Conservation (phyloP, 2,797 vertebrate genomes). For the Myotis planiceps region DNA sequence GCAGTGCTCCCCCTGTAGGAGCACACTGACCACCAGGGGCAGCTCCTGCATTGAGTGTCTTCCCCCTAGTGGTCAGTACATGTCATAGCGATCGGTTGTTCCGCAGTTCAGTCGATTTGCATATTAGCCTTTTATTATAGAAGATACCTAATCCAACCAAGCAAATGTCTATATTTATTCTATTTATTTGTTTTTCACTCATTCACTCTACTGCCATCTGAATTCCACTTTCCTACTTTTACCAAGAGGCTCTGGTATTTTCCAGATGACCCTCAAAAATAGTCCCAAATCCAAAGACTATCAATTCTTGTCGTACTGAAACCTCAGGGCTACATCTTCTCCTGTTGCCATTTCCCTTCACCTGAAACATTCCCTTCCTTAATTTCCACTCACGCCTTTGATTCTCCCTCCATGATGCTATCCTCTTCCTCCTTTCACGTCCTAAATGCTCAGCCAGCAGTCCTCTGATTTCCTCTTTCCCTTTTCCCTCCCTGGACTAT, state of each 20-base stretch:
- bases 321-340: not conserved
- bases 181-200: not conserved
- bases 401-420: not conserved
- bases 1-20: no score
- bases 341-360: not conserved
- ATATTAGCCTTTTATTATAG: no score
- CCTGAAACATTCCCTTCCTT: not conserved
- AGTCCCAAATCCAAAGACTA: not conserved
- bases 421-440: not conserved
- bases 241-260: not conserved
- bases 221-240: not conserved
- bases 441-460: not conserved
- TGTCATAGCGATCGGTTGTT: no score
- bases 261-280: not conserved
- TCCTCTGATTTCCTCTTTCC: not conserved
- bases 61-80: no score
- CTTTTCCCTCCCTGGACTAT: not conserved
- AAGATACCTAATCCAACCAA: not conserved
- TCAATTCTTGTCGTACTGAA: not conserved
- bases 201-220: not conserved
- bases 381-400: not conserved
- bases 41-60: no score
- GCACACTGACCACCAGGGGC: no score
- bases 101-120: no score
- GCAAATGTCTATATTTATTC: not conserved